Conservation (phyloP, 2,797 vertebrate genomes). For the Centropyge bicolor region DNA sequence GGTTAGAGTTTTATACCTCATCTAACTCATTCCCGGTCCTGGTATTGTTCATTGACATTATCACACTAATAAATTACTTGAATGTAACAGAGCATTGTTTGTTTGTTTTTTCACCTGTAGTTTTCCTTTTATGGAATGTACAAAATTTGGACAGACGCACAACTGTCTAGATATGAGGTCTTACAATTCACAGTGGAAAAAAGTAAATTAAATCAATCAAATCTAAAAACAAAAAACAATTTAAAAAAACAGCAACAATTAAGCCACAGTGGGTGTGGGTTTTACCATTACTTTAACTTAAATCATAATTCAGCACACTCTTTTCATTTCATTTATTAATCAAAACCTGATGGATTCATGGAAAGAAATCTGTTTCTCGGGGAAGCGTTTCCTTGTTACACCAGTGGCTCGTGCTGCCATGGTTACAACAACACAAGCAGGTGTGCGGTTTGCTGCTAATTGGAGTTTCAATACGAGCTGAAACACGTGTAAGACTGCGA, state of each 20-base stretch:
- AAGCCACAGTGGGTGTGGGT: too few relatives aligned
- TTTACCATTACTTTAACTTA: too few relatives aligned
- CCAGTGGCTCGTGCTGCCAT: slow-evolving; percentile 61
- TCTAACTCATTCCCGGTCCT: not conserved
- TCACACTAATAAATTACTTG: not conserved
- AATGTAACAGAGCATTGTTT: not conserved
- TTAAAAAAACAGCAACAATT: too few relatives aligned
- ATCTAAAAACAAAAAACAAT: too few relatives aligned
- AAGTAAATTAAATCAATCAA: not conserved
- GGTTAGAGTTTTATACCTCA: too few relatives aligned
- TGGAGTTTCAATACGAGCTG: not conserved
- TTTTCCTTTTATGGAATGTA: too few relatives aligned
- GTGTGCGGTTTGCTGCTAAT: not conserved
- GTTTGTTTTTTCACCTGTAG: too few relatives aligned
- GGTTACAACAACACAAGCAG: slow-evolving; percentile 64
- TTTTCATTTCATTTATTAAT: not conserved
- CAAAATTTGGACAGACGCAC: too few relatives aligned
- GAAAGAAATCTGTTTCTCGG: not conserved
- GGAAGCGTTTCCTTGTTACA: slow-evolving; percentile 40
- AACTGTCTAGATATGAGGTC: too few relatives aligned
- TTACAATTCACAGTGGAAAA: not conserved
- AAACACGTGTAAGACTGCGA: not conserved
- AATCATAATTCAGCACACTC: not conserved
- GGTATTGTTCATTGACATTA: not conserved
- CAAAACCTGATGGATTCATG: not conserved